Evolutionary conservation across 2,797 vertebrate genomes (phyloP).

Genomic region (Hoplostethus atlanticus): DNA sequence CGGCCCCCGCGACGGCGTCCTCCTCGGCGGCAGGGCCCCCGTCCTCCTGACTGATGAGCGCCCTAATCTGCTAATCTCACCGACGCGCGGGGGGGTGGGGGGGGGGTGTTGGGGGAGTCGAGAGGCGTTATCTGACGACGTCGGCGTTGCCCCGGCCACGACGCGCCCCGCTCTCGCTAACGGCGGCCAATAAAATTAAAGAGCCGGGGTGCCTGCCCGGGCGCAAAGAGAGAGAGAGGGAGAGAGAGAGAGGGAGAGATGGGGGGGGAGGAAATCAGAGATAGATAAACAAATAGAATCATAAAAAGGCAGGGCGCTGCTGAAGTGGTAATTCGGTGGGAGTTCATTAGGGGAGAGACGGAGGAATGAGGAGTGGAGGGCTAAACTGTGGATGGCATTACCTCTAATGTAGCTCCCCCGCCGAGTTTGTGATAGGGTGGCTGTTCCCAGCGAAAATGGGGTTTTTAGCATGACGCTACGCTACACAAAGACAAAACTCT

Average conservation of each 20-base stretch:
- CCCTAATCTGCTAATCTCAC: slow-evolving; percentile 98
- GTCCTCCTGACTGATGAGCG: slow-evolving; percentile 91
- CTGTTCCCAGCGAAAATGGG: slow-evolving; percentile 77
- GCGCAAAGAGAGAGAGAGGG: slow-evolving; percentile 62
- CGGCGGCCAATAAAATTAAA: slow-evolving; percentile 87
- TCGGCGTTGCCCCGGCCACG: slow-evolving; percentile 56
- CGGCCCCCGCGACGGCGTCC: slow-evolving; percentile 88
- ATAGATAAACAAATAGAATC: slow-evolving; percentile 89
- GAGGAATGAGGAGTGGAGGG: slow-evolving; percentile 81
- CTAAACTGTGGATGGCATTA: slow-evolving; percentile 87
- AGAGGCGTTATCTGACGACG: slow-evolving; percentile 53
- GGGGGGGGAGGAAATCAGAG: slow-evolving; percentile 79
- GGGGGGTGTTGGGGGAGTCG: slow-evolving; percentile 85
- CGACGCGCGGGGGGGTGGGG: slow-evolving; percentile 46
- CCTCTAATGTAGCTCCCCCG: slow-evolving; percentile 85
- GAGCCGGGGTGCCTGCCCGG: slow-evolving; percentile 73
- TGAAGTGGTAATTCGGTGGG: slow-evolving; percentile 85
- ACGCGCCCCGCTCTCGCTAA: slow-evolving; percentile 82
- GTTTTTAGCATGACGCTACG: slow-evolving; percentile 81
- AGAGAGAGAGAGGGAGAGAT: slow-evolving; percentile 50
- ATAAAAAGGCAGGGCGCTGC: slow-evolving; percentile 85
- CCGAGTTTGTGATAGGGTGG: slow-evolving; percentile 83
- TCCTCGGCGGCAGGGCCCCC: slow-evolving; percentile 80
- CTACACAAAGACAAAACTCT: slow-evolving; percentile 75
- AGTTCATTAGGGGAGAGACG: slow-evolving; percentile 86